Base-by-base conservation (phyloP, 2,113 vertebrate species). In the Piprites chloris region DNA sequence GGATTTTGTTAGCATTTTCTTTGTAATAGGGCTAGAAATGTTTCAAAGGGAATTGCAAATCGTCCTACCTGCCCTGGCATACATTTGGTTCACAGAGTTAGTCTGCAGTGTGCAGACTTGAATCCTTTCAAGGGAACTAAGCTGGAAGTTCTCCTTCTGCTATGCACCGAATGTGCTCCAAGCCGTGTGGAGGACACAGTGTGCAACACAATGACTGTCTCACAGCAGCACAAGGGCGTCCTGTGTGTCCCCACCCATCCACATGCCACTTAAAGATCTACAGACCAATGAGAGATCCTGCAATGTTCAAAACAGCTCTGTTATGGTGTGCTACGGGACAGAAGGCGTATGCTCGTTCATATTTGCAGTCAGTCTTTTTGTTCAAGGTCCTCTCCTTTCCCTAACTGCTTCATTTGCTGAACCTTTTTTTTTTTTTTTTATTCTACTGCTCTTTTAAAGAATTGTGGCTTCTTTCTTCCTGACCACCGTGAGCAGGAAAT, bases 401-500 rank as follows among this genome's bases (percentile, higher is more conserved):
- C 58, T 69, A 66, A 49, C 22, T 74, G 13, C 9, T 91, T 80
- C 27, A 28, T 15, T 6, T 89, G 12, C 13, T n/a, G 19, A 84
- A 32, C 5, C 20, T 26, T 71, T 27, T 42, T 42, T 42, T 42
- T 42, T 42, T 46, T 74, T 65, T 26, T 74, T 3, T 77, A 28
- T 49, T 77, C 46, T 73, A 44, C 24, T 42, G 56, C 5, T 2
- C 0, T 53, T 89, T 28, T 41, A 28, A 81, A 49, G 46, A 66
- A 27, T 53, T 80, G 5, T 35, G 46, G 2, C 6, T 50, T 23
- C 63, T 75, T 87, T 88, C 47, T 75, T 58, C 28, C 56, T 4
- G 1, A 21, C 87, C 8, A 24, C 5, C 0, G 0, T 67, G 71
- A 53, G 24, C 21, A 62, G 41, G n/a, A 89, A 91, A 78, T 55